Evolutionary conservation across 1,140 invertebrate genomes (phyloP).

Genomic region (Eurosta solidaginis): DNA sequence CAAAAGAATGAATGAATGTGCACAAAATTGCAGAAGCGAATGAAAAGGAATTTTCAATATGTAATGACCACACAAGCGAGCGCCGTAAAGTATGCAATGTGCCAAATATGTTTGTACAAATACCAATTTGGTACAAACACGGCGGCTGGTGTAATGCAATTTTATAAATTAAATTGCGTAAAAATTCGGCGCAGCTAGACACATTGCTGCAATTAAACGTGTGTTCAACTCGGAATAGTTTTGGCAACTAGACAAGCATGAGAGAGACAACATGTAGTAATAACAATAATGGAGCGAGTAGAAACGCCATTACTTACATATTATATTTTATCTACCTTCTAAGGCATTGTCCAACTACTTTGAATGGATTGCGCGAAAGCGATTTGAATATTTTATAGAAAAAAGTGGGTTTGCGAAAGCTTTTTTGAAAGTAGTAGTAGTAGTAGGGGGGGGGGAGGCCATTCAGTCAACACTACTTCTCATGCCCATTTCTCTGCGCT

Average conservation of each 20-base stretch:
- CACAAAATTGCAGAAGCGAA: neutral
- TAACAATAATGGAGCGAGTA: neutral
- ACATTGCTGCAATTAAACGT: constrained; percentile 11
- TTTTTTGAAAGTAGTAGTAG: too few relatives aligned
- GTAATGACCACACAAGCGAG: constrained; percentile 3
- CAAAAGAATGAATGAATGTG: neutral
- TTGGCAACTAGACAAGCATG: neutral
- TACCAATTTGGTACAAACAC: neutral
- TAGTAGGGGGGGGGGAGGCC: too few relatives aligned
- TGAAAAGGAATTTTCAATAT: constrained; percentile 11
- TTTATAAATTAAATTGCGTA: constrained; percentile 23
- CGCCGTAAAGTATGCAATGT: constrained; percentile 6
- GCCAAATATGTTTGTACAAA: constrained; percentile 2
- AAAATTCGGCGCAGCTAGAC: constrained; percentile 2
- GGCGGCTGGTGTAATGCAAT: neutral
- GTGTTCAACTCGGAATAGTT: neutral
- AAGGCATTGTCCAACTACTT: too few relatives aligned
- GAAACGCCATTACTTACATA: too few relatives aligned
- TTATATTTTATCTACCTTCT: too few relatives aligned
- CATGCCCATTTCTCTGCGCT: too few relatives aligned
- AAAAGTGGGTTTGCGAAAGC: too few relatives aligned
- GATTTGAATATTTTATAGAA: neutral
- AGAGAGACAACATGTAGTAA: neutral
- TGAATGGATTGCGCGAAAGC: too few relatives aligned
- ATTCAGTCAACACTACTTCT: too few relatives aligned